Base-by-base conservation (phyloP, 2,888 invertebrate species). In the Himalopsyche japonica region DNA sequence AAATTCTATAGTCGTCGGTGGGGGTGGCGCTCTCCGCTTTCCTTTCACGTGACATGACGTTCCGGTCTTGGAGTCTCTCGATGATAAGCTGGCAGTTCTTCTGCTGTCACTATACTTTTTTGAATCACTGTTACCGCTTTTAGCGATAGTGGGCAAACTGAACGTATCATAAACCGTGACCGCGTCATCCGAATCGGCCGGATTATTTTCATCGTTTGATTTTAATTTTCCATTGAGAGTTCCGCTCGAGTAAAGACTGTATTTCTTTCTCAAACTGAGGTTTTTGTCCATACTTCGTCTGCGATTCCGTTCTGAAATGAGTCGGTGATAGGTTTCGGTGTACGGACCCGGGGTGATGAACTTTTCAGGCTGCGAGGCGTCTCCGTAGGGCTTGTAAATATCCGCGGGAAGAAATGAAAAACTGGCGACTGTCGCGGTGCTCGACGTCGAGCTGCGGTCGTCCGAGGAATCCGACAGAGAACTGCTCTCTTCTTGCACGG, bases 11-110 rank as follows among this genome's bases (percentile, higher is more conserved):
- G 87, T 87, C n/a, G 88, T 89, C 0, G 95, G 96, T 6, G 96
- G 96, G 87, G 92, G 93, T 0, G 96, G 96, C 0, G 96, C 96
- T 88, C 93, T 94, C 80, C 96, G 90, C 89, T 96, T 96, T 32
- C 96, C 96, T 87, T 95, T 95, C 0, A 96, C 96, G 91, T 96
- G 95, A 32, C 92, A 89, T 87, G 92, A 92, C 3, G 91, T 90
- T 5, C 93, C 93, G 12, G 94, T 92, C 87, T 93, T 93, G 78
- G 93, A 92, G 85, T 93, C 93, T 87, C 93, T 92, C 32, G 93
- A 92, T 20, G 92, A 92, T 90, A 95, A 94, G 88, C 94, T 95
- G n/a, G 93, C 92, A 30, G 94, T 93, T 88, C 94, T 91, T 76
- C 94, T 90, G 87, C 92, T 91, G 48, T 92, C 91, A 80, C 92